Base-by-base conservation (phyloP, 2,888 invertebrate genomes). In the Hirudinaria manillensis region DNA sequence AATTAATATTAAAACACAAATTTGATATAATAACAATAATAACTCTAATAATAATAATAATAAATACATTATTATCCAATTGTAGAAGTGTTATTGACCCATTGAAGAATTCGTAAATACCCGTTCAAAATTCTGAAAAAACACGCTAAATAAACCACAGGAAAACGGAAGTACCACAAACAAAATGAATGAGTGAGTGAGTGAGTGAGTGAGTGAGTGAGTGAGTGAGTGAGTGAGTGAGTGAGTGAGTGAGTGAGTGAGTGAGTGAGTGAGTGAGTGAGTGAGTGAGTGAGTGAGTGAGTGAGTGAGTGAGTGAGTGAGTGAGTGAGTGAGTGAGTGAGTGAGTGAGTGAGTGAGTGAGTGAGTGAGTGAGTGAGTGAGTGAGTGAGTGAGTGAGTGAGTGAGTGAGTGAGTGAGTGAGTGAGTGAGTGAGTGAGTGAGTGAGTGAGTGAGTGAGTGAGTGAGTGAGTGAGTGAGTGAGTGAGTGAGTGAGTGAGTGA, bases 161-260 rank as follows among this genome's bases (percentile, higher is more conserved):
- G 36, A 36, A 6, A 10, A 6, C 36, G 4, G 36, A 10, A 36
- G 36, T 10, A 36, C 36, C 36, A 36, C 4, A 10, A 36, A 36
- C 3, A 6, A 36, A 6, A 6, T 36, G 36, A 36, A 36, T 6
- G 3, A 36, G 10, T 6, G 10, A 36, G 3, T 36, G 10, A 10
- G 3, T 36, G 3, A 36, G 3, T 36, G 36, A 36, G 36, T 36
- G 36, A 36, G 13, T 53, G 53, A 53, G 13, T 53, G 53, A 53
- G 13, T 53, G 53, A 53, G 13, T 53, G 53, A 53, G 13, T 53
- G 53, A 53, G 13, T 53, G 53, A 53, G 13, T 53, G 53, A 53
- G 13, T 53, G 53, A 53, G 13, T 78, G 77, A 76, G 70, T 77
- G 77, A 72, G 74, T 77, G 73, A 78, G 72, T 77, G 27, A 72